Evolutionary conservation across 1,140 invertebrate genomes (phyloP).

Genomic region (Carcinoscorpius rotundicauda): DNA sequence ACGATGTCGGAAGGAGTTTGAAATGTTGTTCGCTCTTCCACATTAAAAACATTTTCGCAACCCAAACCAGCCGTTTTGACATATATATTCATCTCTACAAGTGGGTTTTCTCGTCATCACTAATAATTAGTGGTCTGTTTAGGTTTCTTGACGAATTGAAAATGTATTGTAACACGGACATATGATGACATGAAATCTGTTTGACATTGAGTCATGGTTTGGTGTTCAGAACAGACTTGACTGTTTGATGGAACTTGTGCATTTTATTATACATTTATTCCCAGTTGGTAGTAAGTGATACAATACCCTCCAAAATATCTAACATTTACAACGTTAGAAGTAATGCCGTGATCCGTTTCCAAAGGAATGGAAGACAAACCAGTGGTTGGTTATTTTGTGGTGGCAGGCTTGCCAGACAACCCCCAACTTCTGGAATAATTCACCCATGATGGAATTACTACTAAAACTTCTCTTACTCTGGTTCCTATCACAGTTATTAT

Average conservation of each 20-base stretch:
- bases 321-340: neutral
- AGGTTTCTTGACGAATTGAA: too few relatives aligned
- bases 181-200: neutral
- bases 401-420: conserved; percentile 80
- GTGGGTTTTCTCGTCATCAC: too few relatives aligned
- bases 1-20: too few relatives aligned
- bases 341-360: neutral
- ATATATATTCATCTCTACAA: too few relatives aligned
- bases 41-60: too few relatives aligned
- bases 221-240: neutral
- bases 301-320: neutral
- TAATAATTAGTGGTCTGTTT: too few relatives aligned
- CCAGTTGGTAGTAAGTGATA: neutral
- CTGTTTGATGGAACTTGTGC: neutral
- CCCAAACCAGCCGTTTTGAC: too few relatives aligned
- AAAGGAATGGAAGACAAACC: conserved; percentile 35
- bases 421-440: conserved; percentile 64
- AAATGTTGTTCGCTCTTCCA: too few relatives aligned
- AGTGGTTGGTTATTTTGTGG: conserved; percentile 82
- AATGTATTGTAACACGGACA: too few relatives aligned
- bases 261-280: neutral
- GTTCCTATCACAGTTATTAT: conserved; percentile 95
- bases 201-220: neutral
- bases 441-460: conserved; percentile 59
- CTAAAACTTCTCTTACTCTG: conserved; percentile 53